phyloP scores from a whole-genome alignment of 2,113 vertebrate species.

The Pelobates fuscus region DNA sequence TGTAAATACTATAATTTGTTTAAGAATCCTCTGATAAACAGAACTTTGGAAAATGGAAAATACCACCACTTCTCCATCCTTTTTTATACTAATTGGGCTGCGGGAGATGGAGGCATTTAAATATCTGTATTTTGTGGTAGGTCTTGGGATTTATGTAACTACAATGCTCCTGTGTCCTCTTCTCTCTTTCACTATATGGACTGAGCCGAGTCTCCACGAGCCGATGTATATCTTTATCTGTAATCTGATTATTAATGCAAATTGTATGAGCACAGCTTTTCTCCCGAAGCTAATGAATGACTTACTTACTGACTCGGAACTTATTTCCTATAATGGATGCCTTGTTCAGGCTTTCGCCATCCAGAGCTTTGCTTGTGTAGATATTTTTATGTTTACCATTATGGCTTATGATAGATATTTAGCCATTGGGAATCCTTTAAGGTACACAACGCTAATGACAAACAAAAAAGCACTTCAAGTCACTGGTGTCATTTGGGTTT shows the following conservation, averaged over 20 bases:
- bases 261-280: not conserved
- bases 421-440: not conserved
- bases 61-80: not conserved
- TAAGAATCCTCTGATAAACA: too few species aligned
- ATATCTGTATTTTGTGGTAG: not conserved
- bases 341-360: not conserved
- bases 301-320: not conserved
- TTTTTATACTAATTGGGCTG: not conserved
- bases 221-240: conserved; percentile 21
- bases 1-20: too few species aligned
- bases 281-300: conserved; percentile 12
- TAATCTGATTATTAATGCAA: not conserved
- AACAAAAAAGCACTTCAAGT: not conserved
- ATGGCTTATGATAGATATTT: conserved; percentile 18
- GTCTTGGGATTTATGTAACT: not conserved
- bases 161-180: not conserved
- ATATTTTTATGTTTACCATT: not conserved
- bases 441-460: not conserved
- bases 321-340: not conserved
- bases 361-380: not conserved
- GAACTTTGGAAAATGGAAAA: too few species aligned
- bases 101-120: not conserved
- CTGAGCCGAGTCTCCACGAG: not conserved
- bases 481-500: not conserved
- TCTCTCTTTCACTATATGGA: not conserved